Evolutionary conservation across 1,140 invertebrate species (phyloP), one percentile per base, ranked within the genome.

Genomic region (Diorhabda elongata): DNA sequence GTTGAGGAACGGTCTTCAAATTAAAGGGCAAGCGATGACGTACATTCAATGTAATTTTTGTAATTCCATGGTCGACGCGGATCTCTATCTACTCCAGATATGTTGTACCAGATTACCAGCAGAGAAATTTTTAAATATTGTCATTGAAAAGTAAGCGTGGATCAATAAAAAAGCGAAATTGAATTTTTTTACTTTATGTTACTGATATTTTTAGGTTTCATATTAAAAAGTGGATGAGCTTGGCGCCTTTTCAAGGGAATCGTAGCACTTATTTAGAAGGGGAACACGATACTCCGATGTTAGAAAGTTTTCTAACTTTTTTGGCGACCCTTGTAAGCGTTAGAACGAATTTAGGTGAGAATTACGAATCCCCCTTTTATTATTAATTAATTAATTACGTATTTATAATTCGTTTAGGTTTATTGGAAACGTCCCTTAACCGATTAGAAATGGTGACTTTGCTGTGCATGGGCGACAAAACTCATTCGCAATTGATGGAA

Each of bases 21-120:
- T 98, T 73, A 96, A 96, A 82, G 96, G 96, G 8, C 96, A 98
- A 84, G 96, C 96, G 4, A 98, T 98, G 95, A 98, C 97, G 26
- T 99, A 98, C 79, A 95, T 98, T 73, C 97, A 98, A 81, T 96
- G 94, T 69, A 97, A 98, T 83, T 98, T 98, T 83, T 98, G 95
- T 83, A 98, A 97, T 82, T 98, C 96, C 2, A 97, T 98, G 93
- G 93, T 97, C 0, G 97, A 98, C 83, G 93, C 96, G 75, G 97
- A 98, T 85, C 84, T 98, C 56, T 98, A 95, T 84, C 87, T 98
- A 61, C 81, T 97, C 66, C 95, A 97, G 87, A 88, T 98, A 26
- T 97, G 95, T 83, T 93, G 94, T 52, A 94, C 92, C 3, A 90
- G 94, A 78, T 83, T 98, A 68, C 90, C 91, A 67, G 88, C 94